phyloP scores from a whole-genome alignment of 1,140 invertebrate genomes.

The Hirudo medicinalis region DNA sequence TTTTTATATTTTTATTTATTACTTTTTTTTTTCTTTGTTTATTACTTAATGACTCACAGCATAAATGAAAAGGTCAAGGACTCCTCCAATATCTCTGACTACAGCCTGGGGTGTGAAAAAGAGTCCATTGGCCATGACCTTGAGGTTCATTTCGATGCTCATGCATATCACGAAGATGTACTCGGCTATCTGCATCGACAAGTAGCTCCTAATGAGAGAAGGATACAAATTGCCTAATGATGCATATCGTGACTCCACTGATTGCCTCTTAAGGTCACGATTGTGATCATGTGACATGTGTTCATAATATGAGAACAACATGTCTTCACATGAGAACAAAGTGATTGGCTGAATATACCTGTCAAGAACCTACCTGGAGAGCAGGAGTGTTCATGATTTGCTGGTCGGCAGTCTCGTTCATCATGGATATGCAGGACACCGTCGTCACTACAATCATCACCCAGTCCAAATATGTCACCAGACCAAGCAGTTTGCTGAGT shows the following conservation, averaged over 20 bases:
- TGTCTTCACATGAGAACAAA: not conserved
- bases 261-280: too few species aligned
- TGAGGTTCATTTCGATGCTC: conserved; percentile 86
- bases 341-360: too few species aligned
- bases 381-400: conserved; percentile 46
- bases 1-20: too few species aligned
- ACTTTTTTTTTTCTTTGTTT: too few species aligned
- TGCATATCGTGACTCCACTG: too few species aligned
- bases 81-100: conserved; percentile 88
- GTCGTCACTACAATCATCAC: conserved; percentile 97
- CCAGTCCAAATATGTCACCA: conserved; percentile 98
- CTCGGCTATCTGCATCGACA: conserved; percentile 84
- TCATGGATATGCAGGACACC: conserved; percentile 93
- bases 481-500: conserved; percentile 79
- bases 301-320: not conserved
- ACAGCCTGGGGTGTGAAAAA: conserved; percentile 98
- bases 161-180: conserved; percentile 95
- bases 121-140: conserved; percentile 90
- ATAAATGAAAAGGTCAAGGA: conserved; percentile 94
- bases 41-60: conserved; percentile 53
- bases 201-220: too few species aligned
- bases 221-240: too few species aligned
- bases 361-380: conserved; percentile 34
- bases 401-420: conserved; percentile 85
- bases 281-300: too few species aligned